Conservation (phyloP, 2,113 vertebrate species). For the mouse (Mus musculus) region GRCm39 chr11:56201001-56201500, state of each 20-base stretch:
- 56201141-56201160: slow-evolving; percentile 70
- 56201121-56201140: slow-evolving; percentile 81
- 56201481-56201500: background rate
- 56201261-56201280: background rate
- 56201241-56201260: slow-evolving; percentile 8
- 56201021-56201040: slow-evolving; percentile 80
- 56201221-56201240: background rate
- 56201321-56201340: background rate
- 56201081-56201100: slow-evolving; percentile 81
- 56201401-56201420: background rate
- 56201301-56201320: background rate
- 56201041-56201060: slow-evolving; percentile 74
- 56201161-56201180: slow-evolving; percentile 46
- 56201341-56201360: background rate
- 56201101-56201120: slow-evolving; percentile 80
- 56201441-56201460: background rate
- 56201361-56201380: background rate
- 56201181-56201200: slow-evolving; percentile 34
- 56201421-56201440: background rate
- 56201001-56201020: slow-evolving; percentile 81
- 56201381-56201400: background rate
- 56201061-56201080: slow-evolving; percentile 84
- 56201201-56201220: background rate
- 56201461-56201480: background rate
- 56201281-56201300: slow-evolving; percentile 31